Evolutionary conservation across 2,113 vertebrate species (phyloP).

Genomic region (Gracilinanus agilis): DNA sequence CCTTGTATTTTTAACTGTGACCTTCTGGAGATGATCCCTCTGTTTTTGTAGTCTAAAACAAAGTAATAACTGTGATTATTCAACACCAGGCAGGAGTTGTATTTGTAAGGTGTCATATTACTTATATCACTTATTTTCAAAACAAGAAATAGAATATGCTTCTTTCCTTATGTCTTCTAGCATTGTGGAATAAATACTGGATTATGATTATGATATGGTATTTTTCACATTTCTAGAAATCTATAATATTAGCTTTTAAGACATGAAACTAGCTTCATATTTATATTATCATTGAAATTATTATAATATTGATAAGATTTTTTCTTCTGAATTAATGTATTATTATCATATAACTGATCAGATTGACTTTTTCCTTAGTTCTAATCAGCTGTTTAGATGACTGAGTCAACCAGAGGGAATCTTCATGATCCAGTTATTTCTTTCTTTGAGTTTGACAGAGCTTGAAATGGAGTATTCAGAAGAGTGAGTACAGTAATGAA

Average conservation of each 20-base stretch:
- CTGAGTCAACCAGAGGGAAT: not conserved
- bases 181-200: not conserved
- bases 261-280: not conserved
- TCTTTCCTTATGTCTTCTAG: not conserved
- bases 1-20: not conserved
- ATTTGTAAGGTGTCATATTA: not conserved
- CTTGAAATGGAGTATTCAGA: not conserved
- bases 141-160: not conserved
- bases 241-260: constrained; percentile 4
- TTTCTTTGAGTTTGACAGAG: not conserved
- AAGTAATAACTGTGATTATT: not conserved
- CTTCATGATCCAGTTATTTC: not conserved
- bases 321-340: not conserved
- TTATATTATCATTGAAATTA: not conserved
- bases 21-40: not conserved
- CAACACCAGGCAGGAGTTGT: constrained; percentile 29
- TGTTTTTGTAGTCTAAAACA: not conserved
- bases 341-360: not conserved
- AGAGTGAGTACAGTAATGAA: not conserved
- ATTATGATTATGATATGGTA: not conserved
- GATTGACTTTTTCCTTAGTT: constrained; percentile 12
- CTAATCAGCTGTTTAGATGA: not conserved
- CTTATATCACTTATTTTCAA: not conserved
- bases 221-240: constrained; percentile 37
- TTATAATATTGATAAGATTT: not conserved